A percentile compares a stretch with the other conserved stretches of the same genome.
Conservation (phyloP, 2,888 invertebrate genomes). For the Hirtodrosophila alboralis region DNA sequence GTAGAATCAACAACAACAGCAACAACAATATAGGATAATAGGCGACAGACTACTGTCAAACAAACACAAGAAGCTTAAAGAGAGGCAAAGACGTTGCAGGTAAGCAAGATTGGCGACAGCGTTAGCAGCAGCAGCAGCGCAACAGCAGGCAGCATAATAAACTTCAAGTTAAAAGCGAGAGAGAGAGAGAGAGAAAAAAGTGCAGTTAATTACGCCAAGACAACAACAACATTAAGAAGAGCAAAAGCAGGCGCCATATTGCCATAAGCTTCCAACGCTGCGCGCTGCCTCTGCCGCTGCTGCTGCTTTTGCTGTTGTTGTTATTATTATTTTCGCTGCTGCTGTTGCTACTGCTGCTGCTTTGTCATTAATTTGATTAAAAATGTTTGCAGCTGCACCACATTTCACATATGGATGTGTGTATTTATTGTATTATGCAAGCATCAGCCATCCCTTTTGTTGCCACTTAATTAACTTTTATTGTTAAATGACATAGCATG, state of each 20-base stretch:
- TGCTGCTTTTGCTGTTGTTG: constrained; percentile 9
- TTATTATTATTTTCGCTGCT: not conserved
- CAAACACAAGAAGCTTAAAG: constrained; percentile 22
- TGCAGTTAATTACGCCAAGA: constrained; percentile 47
- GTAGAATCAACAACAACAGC: constrained; percentile 23
- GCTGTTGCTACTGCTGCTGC: constrained; percentile 8
- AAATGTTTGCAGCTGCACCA: constrained; percentile 14
- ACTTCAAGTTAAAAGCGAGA: constrained; percentile 34
- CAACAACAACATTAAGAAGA: constrained; percentile 15
- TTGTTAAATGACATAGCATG: constrained; percentile 33
- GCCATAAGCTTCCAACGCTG: too few species aligned
- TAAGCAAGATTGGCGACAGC: constrained; percentile 32
- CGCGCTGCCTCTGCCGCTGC: not conserved
- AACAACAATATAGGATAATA: constrained; percentile 35
- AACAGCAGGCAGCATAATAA: constrained; percentile 39
- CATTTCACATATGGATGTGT: too few species aligned
- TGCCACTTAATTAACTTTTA: constrained; percentile 59
- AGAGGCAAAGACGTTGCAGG: constrained; percentile 30
- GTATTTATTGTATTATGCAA: constrained; percentile 53
- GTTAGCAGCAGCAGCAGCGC: constrained; percentile 14
- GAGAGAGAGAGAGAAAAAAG: constrained; percentile 26
- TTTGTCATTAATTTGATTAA: constrained; percentile 42
- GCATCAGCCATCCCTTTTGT: constrained; percentile 41
- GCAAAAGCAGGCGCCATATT: constrained; percentile 22
- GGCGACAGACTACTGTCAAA: constrained; percentile 37